Conservation (phyloP, 2,797 vertebrate genomes). For the Sebastes trivittatus region DNA sequence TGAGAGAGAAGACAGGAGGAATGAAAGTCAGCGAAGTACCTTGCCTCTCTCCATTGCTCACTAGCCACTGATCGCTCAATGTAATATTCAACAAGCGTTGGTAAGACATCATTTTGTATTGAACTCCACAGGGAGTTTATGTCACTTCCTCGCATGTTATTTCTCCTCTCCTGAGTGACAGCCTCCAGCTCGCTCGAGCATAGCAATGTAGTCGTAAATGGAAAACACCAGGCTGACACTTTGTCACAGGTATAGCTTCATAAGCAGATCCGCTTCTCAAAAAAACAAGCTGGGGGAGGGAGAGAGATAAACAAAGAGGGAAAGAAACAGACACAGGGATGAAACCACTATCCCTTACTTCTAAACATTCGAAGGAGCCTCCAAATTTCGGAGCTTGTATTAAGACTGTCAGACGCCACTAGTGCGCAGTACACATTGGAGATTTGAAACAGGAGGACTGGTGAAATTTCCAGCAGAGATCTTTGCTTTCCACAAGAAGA, state of each 20-base stretch:
- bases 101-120: slow-evolving; percentile 67
- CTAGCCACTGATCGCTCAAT: slow-evolving; percentile 56
- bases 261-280: slow-evolving; percentile 45
- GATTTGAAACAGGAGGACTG: slow-evolving; percentile 4
- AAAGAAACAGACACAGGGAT: slow-evolving; percentile 9
- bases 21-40: slow-evolving; percentile 25
- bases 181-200: slow-evolving; percentile 56
- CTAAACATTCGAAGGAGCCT: slow-evolving; percentile 12
- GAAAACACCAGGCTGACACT: slow-evolving; percentile 71
- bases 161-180: slow-evolving; percentile 69
- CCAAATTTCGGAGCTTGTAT: background rate
- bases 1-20: slow-evolving; percentile 3
- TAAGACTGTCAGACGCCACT: background rate
- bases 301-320: background rate
- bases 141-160: slow-evolving; percentile 61
- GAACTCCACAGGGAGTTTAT: slow-evolving; percentile 68
- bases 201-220: slow-evolving; percentile 68
- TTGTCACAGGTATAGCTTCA: slow-evolving; percentile 67
- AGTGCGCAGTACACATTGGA: background rate
- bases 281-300: slow-evolving; percentile 18
- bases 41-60: slow-evolving; percentile 34
- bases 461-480: background rate
- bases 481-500: slow-evolving; percentile 7
- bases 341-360: background rate
- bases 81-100: slow-evolving; percentile 64